phyloP scores from a whole-genome alignment of 2,113 vertebrate species.

The Hystrix cristata region DNA sequence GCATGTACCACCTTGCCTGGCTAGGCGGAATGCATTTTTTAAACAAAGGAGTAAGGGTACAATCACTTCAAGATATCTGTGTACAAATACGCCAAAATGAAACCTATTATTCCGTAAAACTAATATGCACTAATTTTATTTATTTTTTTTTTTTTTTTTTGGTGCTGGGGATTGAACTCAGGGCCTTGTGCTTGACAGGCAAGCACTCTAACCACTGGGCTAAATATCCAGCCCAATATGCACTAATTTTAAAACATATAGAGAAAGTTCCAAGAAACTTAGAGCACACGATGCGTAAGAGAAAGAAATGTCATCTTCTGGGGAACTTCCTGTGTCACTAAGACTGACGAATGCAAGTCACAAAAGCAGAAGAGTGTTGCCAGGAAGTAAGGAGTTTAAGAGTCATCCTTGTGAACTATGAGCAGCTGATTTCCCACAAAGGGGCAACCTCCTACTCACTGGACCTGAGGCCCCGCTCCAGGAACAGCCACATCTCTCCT shows the following conservation, averaged over 20 bases:
- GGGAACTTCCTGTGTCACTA: not conserved
- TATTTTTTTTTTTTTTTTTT: too few relatives aligned
- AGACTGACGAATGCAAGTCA: not conserved
- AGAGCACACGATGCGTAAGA: not conserved
- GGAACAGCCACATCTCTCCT: not conserved
- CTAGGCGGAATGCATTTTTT: slow-evolving; percentile 14
- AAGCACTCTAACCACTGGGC: too few relatives aligned
- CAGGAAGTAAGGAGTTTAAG: not conserved
- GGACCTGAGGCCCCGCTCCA: not conserved
- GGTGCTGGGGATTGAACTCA: too few relatives aligned
- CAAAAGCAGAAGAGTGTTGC: not conserved
- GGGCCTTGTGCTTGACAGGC: too few relatives aligned
- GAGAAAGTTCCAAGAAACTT: slow-evolving; percentile 48
- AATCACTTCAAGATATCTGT: slow-evolving; percentile 23
- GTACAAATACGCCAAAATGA: not conserved
- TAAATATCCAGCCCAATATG: too few relatives aligned
- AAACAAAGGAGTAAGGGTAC: not conserved
- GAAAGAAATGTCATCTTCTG: not conserved
- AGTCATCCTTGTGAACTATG: not conserved
- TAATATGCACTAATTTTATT: not conserved
- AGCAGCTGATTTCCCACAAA: not conserved
- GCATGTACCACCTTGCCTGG: not conserved
- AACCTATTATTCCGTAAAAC: not conserved
- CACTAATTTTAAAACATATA: not conserved
- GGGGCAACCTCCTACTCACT: not conserved